Evolutionary conservation across 2,797 vertebrate genomes (phyloP), one percentile per base, ranked within the genome.

Genomic region (Anguilla marmorata): DNA sequence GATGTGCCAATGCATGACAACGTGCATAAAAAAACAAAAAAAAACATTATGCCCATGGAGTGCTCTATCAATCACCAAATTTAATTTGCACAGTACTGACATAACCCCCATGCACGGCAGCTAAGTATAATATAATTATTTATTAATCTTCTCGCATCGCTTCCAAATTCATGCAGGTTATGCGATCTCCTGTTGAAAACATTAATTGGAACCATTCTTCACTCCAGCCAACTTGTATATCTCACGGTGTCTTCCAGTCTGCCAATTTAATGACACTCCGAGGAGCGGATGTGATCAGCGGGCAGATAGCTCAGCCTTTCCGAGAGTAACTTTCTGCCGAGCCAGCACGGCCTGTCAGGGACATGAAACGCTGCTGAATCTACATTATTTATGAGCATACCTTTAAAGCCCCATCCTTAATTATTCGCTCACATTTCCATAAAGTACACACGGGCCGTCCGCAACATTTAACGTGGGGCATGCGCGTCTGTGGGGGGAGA

Each of bases 351-450:
- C 90, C 91, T 93, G 95, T 95, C 95, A 95, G 94, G 93, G 91
- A 93, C 93, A 94, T 95, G 95, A 94, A 95, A 93, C 94, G 91
- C 91, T 37, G 80, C 90, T 41, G 82, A 93, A 95, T 94, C 93
- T 96, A 92, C 95, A 96, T 96, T 96, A 96, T 96, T 96, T 96
- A 96, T 96, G 94, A 95, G 95, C 90, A 90, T 93, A 93, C 93
- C 93, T 93, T 93, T 95, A 93, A 94, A 95, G 37, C 96, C 91
- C 91, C 92, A 93, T 92, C 93, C 91, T 93, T 95, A 95, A 96
- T 95, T 96, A 95, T 94, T 93, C 94, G 92, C 58, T 85, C 87
- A 93, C 91, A 95, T 95, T 94, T 95, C 93, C 93, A 94, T 94
- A 92, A 91, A 92, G 90, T 86, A 88, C 90, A 89, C 11, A 85